Percentiles rank a stretch among this genome's conserved stretches.
These are phyloP conservation scores for Sternotherus odoratus DNA, from an alignment of 2,797 vertebrate species.

Conservation along the genomic window DNA sequence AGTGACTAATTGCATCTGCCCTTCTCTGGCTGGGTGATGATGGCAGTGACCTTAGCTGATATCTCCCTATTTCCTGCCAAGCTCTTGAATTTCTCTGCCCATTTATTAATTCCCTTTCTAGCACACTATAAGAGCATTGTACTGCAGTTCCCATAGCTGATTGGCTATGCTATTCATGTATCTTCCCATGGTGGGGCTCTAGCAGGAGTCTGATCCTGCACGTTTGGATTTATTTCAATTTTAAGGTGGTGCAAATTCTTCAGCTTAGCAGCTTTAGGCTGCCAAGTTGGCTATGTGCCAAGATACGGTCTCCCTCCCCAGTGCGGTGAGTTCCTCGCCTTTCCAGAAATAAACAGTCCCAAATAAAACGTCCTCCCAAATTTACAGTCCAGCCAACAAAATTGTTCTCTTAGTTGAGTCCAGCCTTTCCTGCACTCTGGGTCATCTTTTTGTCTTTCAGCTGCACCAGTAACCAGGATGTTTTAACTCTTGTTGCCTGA, in stretches of 20 bases:
- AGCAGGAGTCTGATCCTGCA: neutral
- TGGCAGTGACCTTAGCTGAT: slow-evolving; percentile 29
- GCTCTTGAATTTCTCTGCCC: neutral
- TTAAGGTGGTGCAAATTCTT: slow-evolving; percentile 50
- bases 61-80: neutral
- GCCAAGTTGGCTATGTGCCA: slow-evolving; percentile 3
- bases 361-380: neutral
- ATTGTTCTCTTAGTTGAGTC: neutral
- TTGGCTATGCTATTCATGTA: slow-evolving; percentile 28
- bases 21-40: neutral
- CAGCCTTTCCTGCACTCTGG: neutral
- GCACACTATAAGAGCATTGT: neutral
- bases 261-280: slow-evolving; percentile 39
- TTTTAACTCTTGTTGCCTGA: neutral
- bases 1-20: neutral
- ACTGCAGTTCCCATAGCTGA: neutral
- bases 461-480: neutral
- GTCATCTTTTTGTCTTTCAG: neutral
- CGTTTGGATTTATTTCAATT: slow-evolving; percentile 43
- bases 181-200: slow-evolving; percentile 31
- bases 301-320: neutral
- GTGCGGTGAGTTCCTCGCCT: rapidly evolving
- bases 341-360: slow-evolving; percentile 7
- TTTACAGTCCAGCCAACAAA: neutral
- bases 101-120: slow-evolving; percentile 12